A percentile compares a stretch with the other conserved stretches of the same genome.
Conservation (phyloP, 2,113 vertebrate genomes). For the Tympanuchus pallidicinctus region DNA sequence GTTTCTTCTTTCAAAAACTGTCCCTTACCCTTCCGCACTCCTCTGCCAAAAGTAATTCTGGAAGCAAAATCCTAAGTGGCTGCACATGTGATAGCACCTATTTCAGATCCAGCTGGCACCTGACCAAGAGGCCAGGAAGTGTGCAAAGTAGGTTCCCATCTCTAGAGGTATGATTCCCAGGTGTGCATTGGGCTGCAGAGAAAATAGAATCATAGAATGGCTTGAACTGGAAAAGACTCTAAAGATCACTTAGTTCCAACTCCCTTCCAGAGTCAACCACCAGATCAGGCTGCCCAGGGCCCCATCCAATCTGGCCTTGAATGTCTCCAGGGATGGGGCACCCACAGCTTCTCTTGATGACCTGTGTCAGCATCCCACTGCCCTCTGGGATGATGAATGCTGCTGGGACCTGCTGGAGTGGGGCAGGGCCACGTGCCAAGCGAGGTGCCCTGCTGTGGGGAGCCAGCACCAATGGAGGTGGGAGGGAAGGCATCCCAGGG, state of each 20-base stretch:
- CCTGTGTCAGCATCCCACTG: neutral
- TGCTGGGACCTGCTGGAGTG: neutral
- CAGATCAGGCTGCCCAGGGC: neutral
- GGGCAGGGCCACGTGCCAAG: accelerated
- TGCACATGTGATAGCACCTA: neutral
- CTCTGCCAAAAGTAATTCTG: constrained; percentile 8
- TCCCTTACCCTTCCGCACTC: neutral
- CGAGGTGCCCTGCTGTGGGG: neutral
- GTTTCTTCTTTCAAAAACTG: constrained; percentile 18
- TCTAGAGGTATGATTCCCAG: neutral
- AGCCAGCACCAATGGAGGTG: neutral
- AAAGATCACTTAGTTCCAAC: neutral
- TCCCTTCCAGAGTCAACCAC: neutral
- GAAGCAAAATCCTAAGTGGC: neutral
- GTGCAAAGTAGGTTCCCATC: neutral
- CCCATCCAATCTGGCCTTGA: neutral
- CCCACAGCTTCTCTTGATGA: neutral
- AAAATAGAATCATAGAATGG: neutral
- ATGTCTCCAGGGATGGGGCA: neutral
- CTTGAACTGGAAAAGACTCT: neutral
- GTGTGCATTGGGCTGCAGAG: neutral
- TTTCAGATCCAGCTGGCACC: neutral
- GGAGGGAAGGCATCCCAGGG: neutral
- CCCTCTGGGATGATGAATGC: neutral
- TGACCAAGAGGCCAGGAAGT: neutral